phyloP scores from a whole-genome alignment of 2,113 vertebrate genomes.

The Herpetotheres cachinnans region DNA sequence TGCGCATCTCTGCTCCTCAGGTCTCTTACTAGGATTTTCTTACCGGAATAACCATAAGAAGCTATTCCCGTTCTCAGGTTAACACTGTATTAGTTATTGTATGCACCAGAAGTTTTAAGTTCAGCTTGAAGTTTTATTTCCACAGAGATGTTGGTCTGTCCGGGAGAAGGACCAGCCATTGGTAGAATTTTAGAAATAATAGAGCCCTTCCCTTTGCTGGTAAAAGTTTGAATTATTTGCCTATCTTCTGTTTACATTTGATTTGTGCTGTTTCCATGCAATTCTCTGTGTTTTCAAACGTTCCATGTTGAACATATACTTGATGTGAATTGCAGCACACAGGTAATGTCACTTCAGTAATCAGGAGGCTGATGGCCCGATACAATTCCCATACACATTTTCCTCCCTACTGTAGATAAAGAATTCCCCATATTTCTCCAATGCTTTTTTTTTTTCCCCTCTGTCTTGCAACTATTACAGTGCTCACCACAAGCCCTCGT shows the following conservation, averaged over 20 bases:
- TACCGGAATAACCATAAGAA: neutral
- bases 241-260: neutral
- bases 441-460: neutral
- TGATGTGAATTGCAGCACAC: neutral
- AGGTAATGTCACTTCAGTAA: neutral
- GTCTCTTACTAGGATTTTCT: neutral
- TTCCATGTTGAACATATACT: rapidly evolving
- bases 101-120: neutral
- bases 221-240: neutral
- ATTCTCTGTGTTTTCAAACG: neutral
- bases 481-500: neutral
- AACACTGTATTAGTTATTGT: neutral
- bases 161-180: neutral
- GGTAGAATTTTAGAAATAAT: neutral
- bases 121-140: neutral
- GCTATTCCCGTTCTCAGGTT: neutral
- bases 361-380: rapidly evolving
- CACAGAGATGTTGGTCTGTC: neutral
- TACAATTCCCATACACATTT: neutral
- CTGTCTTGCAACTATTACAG: neutral
- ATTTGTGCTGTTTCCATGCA: neutral
- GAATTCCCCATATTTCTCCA: neutral
- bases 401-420: neutral
- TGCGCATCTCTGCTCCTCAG: neutral
- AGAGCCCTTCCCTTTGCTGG: neutral